Conservation (phyloP, 2,113 vertebrate genomes). For the Elaphurus davidianus region DNA sequence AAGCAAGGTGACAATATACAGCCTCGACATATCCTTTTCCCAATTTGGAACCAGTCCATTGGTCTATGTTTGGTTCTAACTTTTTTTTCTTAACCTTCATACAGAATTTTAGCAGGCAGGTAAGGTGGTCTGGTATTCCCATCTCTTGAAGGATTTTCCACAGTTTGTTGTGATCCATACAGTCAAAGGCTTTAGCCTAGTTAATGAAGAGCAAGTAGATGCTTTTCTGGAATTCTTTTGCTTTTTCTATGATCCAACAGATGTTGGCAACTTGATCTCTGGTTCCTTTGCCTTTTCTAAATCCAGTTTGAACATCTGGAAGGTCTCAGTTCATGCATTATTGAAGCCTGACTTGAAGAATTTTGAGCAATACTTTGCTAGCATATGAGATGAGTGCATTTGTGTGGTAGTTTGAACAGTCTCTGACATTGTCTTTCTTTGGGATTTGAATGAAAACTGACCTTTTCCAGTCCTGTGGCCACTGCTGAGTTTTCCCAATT, state of each 20-base stretch:
- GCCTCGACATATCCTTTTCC: not conserved
- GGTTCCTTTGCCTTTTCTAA: not conserved
- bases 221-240: not conserved
- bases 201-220: not conserved
- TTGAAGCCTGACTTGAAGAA: not conserved
- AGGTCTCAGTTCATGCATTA: not conserved
- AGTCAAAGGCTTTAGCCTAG: not conserved
- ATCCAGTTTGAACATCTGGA: not conserved
- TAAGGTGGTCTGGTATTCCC: not conserved
- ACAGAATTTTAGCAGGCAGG: not conserved
- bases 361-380: not conserved
- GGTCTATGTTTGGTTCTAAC: not conserved
- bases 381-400: not conserved
- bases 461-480: not conserved
- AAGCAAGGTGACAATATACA: not conserved
- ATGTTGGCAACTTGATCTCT: not conserved
- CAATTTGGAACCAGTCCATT: not conserved
- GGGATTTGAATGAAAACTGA: not conserved
- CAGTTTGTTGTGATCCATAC: not conserved
- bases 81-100: not conserved
- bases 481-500: not conserved
- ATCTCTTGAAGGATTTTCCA: not conserved
- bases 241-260: not conserved
- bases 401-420: not conserved
- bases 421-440: not conserved